phyloP scores from a whole-genome alignment of 2,797 vertebrate genomes.

The Amblyopsis hoosieri region DNA sequence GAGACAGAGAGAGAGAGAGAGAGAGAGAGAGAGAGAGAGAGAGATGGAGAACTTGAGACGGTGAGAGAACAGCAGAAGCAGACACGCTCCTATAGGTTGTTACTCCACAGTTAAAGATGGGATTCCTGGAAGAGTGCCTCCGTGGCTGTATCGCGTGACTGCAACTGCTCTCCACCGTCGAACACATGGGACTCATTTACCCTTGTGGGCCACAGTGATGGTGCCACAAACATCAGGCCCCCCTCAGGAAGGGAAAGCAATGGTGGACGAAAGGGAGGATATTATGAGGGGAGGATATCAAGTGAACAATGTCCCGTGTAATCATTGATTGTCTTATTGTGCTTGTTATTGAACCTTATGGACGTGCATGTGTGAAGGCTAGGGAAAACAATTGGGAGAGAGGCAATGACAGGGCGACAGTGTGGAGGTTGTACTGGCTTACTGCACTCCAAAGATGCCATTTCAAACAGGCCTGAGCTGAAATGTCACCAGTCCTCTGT shows the following conservation, averaged over 20 bases:
- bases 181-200: constrained; percentile 82
- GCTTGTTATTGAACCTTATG: background rate
- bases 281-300: constrained; percentile 35
- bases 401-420: constrained; percentile 42
- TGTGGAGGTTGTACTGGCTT: constrained; percentile 49
- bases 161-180: constrained; percentile 68
- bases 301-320: constrained; percentile 50
- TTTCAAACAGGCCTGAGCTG: constrained; percentile 64
- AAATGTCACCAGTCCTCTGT: constrained; percentile 64
- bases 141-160: constrained; percentile 76
- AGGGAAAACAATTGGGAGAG: background rate
- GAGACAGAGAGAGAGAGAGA: constrained; percentile 11
- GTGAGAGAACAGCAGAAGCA: constrained; percentile 27
- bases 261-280: constrained; percentile 39
- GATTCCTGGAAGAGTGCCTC: constrained; percentile 75
- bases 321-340: constrained; percentile 55
- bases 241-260: constrained; percentile 50
- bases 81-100: constrained; percentile 42
- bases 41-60: background rate
- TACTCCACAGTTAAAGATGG: constrained; percentile 66
- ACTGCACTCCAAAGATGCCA: constrained; percentile 51
- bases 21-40: constrained; percentile 16
- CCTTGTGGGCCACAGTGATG: constrained; percentile 71
- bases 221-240: constrained; percentile 76
- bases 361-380: constrained; percentile 10